A percentile compares a stretch with the other conserved stretches of the same genome.
Evolutionary conservation across 1,140 invertebrate genomes (phyloP).

Genomic region (Frieseomelitta varia): DNA sequence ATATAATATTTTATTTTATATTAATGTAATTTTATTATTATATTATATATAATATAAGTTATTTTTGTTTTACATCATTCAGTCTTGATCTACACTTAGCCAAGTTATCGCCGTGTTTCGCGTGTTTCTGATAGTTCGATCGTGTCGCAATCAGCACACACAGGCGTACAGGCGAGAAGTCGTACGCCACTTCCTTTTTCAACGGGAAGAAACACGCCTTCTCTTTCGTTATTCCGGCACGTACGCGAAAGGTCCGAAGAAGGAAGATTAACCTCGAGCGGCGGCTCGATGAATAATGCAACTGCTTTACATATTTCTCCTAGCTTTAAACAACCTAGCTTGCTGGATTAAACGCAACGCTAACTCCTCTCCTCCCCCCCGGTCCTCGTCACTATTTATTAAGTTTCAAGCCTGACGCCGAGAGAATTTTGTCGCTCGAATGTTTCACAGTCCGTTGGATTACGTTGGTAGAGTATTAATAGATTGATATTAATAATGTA

Average conservation of each 20-base stretch:
- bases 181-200: conserved; percentile 12
- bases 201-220: neutral
- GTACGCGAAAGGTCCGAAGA: neutral
- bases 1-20: too few species aligned
- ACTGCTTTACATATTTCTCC: conserved; percentile 19
- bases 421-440: neutral
- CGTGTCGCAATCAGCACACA: neutral
- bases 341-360: neutral
- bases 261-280: conserved; percentile 27
- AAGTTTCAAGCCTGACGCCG: neutral
- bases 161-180: neutral
- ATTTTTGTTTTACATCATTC: too few species aligned
- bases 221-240: neutral
- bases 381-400: neutral
- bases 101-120: neutral
- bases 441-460: neutral
- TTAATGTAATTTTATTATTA: too few species aligned
- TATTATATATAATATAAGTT: too few species aligned
- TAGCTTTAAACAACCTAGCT: neutral
- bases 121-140: neutral
- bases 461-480: too few species aligned
- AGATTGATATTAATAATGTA: too few species aligned
- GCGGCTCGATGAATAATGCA: conserved; percentile 20
- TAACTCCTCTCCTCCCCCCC: neutral
- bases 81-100: neutral